phyloP scores from a whole-genome alignment of 2,888 invertebrate genomes.

The Ectemnius continuus region DNA sequence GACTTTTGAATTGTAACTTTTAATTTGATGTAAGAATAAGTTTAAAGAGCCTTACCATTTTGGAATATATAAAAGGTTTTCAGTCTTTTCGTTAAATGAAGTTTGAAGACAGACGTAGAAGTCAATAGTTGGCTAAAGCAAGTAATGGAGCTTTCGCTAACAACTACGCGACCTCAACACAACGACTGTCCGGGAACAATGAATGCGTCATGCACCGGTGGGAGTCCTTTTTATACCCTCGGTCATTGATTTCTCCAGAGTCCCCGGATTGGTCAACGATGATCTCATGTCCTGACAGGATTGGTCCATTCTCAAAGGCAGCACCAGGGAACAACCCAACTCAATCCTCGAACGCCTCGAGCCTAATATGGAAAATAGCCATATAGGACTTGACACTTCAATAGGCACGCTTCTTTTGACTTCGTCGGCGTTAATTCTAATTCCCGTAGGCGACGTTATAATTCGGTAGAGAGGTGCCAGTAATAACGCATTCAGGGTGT shows the following conservation, averaged over 20 bases:
- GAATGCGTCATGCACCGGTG: constrained; percentile 30
- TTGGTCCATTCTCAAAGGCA: constrained; percentile 50
- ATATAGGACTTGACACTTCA: constrained; percentile 27
- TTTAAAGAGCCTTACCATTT: constrained; percentile 49
- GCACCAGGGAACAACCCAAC: constrained; percentile 34
- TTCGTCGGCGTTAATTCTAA: background rate
- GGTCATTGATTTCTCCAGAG: constrained; percentile 38
- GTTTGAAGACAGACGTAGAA: constrained; percentile 13
- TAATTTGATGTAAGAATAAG: background rate
- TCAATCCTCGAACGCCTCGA: background rate
- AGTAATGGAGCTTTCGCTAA: constrained; percentile 61
- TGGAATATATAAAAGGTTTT: constrained; percentile 31
- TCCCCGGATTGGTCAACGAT: constrained; percentile 43
- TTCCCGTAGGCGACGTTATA: no score
- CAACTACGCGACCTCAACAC: constrained; percentile 28
- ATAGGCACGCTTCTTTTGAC: background rate
- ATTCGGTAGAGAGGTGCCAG: no score
- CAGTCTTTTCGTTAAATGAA: constrained; percentile 22
- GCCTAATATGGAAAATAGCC: constrained; percentile 45
- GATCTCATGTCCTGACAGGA: constrained; percentile 24
- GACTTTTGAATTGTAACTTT: background rate
- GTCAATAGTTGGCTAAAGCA: constrained; percentile 57
- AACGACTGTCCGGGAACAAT: constrained; percentile 12
- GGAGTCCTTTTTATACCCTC: constrained; percentile 47
- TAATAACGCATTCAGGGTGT: no score